Evolutionary conservation across 2,113 vertebrate species (phyloP), one percentile per base, ranked within the genome.

Genomic region (Nicator chloris): DNA sequence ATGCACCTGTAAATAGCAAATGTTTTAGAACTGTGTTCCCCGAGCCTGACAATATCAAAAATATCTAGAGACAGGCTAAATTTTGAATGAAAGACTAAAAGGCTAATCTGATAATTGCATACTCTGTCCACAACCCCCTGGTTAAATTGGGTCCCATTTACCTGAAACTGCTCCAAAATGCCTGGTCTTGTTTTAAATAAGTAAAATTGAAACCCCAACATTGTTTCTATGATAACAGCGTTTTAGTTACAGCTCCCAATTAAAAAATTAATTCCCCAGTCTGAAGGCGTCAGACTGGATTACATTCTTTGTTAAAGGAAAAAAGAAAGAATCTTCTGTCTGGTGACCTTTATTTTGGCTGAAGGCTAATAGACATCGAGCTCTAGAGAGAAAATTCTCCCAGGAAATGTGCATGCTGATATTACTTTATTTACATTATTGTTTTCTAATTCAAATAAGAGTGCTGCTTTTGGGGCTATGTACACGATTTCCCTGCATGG

Each of bases 311-410:
- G 72, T 92, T 96, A 87, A 85, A 88, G 70, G 82, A 95, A 96
- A 92, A 95, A 85, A 94, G 90, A 92, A 91, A 82, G 82, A 88
- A 83, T 50, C 91, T 95, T 37, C 96, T 93, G 92, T 82, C 94
- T 96, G 92, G 69, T 97, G 97, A 98, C 97, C 96, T 97, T 97
- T 96, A 84, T 97, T 98, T 97, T 97, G 94, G 88, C 91, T 57
- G 94, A 96, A 94, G 97, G 95, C 96, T 97, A 94, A 94, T 77
- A 96, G 96, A 79, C 86, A 93, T 81, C 4, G 15, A 91, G 71
- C 47, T 97, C 72, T 86, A 75, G 92, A 92, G 49, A 94, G 56
- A 90, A 92, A 90, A 77, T 90, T 96, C 95, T 96, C 94, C 17
- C 4, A 40, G 93, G 91, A 93, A 96, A 83, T 95, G 49, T 86